Evolutionary conservation across 2,888 invertebrate species (phyloP).

Genomic region (Netelia inedita): DNA sequence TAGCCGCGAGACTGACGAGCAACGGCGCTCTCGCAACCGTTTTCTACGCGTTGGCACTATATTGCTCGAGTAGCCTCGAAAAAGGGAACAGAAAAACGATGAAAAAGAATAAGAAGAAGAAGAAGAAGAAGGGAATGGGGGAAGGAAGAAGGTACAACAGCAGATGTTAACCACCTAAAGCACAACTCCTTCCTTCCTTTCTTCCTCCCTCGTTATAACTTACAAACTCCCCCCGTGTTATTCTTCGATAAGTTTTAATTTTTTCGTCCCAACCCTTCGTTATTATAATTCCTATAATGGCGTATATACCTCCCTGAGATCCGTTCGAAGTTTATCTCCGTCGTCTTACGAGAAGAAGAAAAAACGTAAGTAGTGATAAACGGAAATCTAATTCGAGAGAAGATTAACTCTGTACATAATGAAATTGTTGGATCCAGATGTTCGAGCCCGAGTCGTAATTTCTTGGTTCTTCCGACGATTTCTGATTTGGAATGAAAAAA

Average conservation of each 20-base stretch:
- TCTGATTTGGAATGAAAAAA: not conserved
- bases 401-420: slow-evolving; percentile 42
- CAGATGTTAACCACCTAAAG: slow-evolving; percentile 65
- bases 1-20: slow-evolving; percentile 60
- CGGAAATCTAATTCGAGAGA: slow-evolving; percentile 55
- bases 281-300: slow-evolving; percentile 45
- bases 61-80: not conserved
- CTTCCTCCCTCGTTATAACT: slow-evolving; percentile 17
- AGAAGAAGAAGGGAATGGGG: slow-evolving; percentile 31
- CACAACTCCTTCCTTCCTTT: slow-evolving; percentile 42
- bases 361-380: slow-evolving; percentile 39
- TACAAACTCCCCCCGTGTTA: slow-evolving; percentile 42
- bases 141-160: slow-evolving; percentile 47
- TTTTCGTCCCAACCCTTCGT: slow-evolving; percentile 43
- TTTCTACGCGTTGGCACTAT: not conserved
- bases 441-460: not conserved
- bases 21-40: slow-evolving; percentile 12
- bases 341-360: not conserved
- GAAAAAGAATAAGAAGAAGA: slow-evolving; percentile 17
- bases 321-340: slow-evolving; percentile 55
- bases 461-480: not conserved
- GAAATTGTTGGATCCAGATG: slow-evolving; percentile 63
- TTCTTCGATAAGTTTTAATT: slow-evolving; percentile 46
- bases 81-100: slow-evolving; percentile 14
- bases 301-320: slow-evolving; percentile 30